Evolutionary conservation across 2,888 invertebrate species (phyloP).

Genomic region (Thysanoteuthis rhombus): DNA sequence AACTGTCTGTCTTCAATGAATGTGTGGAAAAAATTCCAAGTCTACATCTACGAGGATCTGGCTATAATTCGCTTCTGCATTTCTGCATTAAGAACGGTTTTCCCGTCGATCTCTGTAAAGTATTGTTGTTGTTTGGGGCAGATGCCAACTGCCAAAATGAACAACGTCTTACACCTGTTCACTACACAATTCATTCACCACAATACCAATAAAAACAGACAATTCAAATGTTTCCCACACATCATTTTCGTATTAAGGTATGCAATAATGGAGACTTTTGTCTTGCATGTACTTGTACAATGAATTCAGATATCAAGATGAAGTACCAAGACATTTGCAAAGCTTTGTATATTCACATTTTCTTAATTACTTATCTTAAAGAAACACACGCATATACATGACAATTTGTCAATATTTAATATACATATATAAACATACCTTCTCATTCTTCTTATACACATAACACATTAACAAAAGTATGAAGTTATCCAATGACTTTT

Average conservation of each 20-base stretch:
- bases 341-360: background rate
- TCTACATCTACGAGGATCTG: background rate
- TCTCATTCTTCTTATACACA: no score
- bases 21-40: no score
- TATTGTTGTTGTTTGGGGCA: background rate
- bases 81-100: background rate
- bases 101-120: background rate
- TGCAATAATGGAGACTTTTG: background rate
- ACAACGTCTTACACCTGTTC: background rate
- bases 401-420: no score
- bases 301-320: background rate
- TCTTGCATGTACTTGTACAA: background rate
- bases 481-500: no score
- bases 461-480: no score
- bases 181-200: background rate
- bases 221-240: background rate
- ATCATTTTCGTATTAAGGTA: background rate
- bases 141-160: background rate
- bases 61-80: background rate
- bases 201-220: background rate
- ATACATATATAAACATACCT: no score
- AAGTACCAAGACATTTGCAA: background rate
- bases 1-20: no score
- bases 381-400: no score
- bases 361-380: background rate